Evolutionary conservation across 2,113 vertebrate genomes (phyloP), one percentile per base, ranked within the genome.

Genomic region (Tragelaphus imberbis): DNA sequence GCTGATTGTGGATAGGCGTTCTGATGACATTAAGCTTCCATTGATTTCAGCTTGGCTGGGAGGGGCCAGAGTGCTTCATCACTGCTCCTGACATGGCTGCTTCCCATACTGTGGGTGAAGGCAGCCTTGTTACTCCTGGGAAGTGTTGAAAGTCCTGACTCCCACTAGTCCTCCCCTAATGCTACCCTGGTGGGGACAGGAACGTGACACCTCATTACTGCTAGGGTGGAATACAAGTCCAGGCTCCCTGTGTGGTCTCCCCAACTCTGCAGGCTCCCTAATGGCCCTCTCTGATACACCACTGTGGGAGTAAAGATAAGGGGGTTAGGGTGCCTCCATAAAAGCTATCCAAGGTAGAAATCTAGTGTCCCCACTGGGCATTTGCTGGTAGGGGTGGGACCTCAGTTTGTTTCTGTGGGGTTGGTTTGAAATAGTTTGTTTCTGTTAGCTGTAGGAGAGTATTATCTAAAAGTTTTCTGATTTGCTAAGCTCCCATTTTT

Each of bases 241-340:
- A 71, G 55, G 5, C 10, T 53, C 75, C 33, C 19, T 0, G 4
- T 5, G 4, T 36, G 59, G 19, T 40, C 55, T 87, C 28, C 10
- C 28, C 0, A 2, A 19, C 5, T 36, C 30, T 2, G 6, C 2
- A 3, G 30, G 21, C 55, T 58, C 2, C 19, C 27, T 71, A 0
- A 8, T 51, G 84, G 7, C 11, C 68, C 59, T 53, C 40, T 95
- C 65, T 61, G 79, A 65, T 21, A 61, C 2, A 19, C 27, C 28
- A 12, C 88, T 75, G 49, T 9, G 14, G 14, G 63, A 10, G 4
- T 2, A 12, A 19, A 17, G 3, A 10, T 17, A 17, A 1, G 1
- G 23, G 21, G 49, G 0, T 40, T 36, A 30, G 49, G 65, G 65
- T 40, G 14, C 49, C 30, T 71, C n/a, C 16, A 0, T 49, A 11